Evolutionary conservation across 2,797 vertebrate genomes (phyloP), one percentile per base, ranked within the genome.

Genomic region (Phalloptychus januarius): DNA sequence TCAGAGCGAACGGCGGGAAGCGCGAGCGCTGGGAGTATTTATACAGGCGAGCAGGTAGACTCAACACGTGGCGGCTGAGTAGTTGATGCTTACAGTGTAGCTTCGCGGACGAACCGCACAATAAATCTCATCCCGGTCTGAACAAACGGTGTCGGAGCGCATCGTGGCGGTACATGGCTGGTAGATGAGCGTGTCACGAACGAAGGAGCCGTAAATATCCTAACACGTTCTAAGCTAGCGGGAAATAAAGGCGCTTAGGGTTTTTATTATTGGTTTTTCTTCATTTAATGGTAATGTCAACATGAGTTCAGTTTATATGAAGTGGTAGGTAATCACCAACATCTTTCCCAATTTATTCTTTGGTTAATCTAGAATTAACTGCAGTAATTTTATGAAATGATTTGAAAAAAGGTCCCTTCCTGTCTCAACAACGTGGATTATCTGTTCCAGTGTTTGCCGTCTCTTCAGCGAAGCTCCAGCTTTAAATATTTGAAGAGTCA

Each of bases 401-500:
- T 63, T n/a, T 6, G 65, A 40, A 69, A 67, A 36, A 69, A 42
- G 16, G 31, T 75, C 52, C 56, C 16, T 38, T 78, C 75, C 44
- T 28, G 40, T 72, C 77, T 77, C 79, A 81, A 88, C 89, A 87
- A 77, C 76, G 54, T 20, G 38, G 1, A 71, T 7, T 10, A 31
- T 50, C 85, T 84, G 40, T 78, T 88, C 58, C 36, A 86, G 83
- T 63, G 88, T 92, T 90, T 84, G 82, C 82, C 79, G 87, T 87
- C 87, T 79, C 77, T 92, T 87, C 86, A 82, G 40, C 79, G 72
- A 84, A 88, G 86, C 82, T 82, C 80, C 82, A 70, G 69, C 75
- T 83, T 90, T 91, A 88, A 93, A 93, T 92, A 91, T 91, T 94
- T 92, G 79, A 94, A 86, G 82, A 92, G 83, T 61, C 79, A 81